Conservation (phyloP, 92 coral and sea anemone species). For the Paramuricea clavata region DNA sequence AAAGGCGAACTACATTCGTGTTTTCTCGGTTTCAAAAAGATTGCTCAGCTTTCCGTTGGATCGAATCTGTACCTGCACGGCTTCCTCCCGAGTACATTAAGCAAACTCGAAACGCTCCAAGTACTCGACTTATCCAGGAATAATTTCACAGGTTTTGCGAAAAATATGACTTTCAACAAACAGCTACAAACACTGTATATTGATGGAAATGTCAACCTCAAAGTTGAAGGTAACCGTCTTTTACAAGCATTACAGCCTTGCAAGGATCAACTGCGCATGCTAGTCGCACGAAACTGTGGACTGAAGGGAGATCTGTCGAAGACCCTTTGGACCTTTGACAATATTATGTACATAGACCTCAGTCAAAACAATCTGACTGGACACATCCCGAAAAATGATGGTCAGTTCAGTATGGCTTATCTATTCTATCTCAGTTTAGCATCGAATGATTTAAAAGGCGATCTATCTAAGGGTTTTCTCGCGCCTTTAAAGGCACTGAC, state of each 20-base stretch:
- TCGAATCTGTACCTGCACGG: conserved; percentile 67
- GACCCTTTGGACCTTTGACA: conserved; percentile 45
- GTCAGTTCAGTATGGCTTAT: conserved; percentile 32
- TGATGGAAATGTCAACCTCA: no score
- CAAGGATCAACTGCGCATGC: no score
- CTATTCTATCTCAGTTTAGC: conserved; percentile 65
- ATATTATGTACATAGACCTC: no score
- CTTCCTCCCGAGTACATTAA: conserved; percentile 65
- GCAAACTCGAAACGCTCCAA: conserved; percentile 47
- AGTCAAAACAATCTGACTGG: no score
- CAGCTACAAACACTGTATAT: no score
- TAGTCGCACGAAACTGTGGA: conserved; percentile 65
- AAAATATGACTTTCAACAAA: no score
- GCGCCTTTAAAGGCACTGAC: conserved; percentile 4
- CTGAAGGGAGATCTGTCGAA: conserved; percentile 49
- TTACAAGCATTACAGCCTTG: conserved; percentile 22
- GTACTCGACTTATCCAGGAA: neutral
- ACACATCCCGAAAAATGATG: no score
- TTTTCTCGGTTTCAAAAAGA: conserved; percentile 49
- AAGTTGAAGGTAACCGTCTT: neutral
- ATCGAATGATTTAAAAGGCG: conserved; percentile 60
- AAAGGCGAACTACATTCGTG: conserved; percentile 35
- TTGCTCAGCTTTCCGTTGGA: conserved; percentile 55
- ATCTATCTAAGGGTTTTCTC: conserved; percentile 41
- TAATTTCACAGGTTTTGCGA: no score